Evolutionary conservation across 2,888 invertebrate genomes (phyloP), one percentile per base, ranked within the genome.

Genomic region (Sinopyrophorus schimmeli): DNA sequence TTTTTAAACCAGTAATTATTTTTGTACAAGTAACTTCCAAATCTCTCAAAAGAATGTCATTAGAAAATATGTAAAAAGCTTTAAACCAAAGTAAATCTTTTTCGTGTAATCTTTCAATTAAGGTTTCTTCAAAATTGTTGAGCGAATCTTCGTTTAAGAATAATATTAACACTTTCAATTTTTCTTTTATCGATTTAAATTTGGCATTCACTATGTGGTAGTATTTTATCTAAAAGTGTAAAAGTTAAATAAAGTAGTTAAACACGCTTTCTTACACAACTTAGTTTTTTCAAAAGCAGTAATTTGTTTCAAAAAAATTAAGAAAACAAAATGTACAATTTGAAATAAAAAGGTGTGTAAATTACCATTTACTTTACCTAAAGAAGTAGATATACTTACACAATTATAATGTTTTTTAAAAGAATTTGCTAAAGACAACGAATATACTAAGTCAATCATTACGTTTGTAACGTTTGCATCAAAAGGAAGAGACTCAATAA

Each of bases 361-460:
- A n/a, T n/a, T n/a, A n/a, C n/a, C n/a, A n/a, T n/a, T n/a, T n/a
- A n/a, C n/a, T n/a, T n/a, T n/a, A n/a, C n/a, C n/a, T n/a, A n/a
- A n/a, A n/a, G n/a, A n/a, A n/a, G 37, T 12, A 40, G 40, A 52
- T 34, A 35, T 34, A 64, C 69, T 71, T 62, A 76, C 74, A 44
- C 70, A 74, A 67, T 71, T 73, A 61, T 74, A 77, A 59, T 76
- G 66, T 23, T 64, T 58, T 6, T 64, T 57, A 50, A 76, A 73
- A 39, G 69, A 63, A 34, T 70, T 59, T 9, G 70, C 66, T 4
- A 75, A 42, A 23, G 70, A 61, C 20, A 72, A 58, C 44, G 68
- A 69, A 52, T 75, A 66, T 18, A 75, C 55, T 18, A 75, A 51
- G 47, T 69, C 64, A 5, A 65, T 53, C 37, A 74, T 47, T 48